Evolutionary conservation across 2,888 invertebrate genomes (phyloP).

Genomic region (Erebia palarica): DNA sequence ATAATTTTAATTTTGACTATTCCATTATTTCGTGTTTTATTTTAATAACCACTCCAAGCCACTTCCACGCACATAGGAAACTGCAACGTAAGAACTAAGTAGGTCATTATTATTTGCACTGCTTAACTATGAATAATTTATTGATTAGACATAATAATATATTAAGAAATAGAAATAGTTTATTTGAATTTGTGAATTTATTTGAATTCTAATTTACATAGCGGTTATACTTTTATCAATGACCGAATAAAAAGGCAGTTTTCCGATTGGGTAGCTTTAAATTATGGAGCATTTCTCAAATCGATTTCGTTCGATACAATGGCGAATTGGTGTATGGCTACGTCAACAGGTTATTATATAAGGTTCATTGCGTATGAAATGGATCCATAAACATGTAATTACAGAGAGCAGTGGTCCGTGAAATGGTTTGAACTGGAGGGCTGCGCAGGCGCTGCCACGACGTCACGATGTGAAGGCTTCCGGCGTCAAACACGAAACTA

Average conservation of each 20-base stretch:
- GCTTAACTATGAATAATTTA: too few species aligned
- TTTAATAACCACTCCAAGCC: neutral
- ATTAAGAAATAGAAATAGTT: neutral
- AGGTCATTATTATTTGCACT: neutral
- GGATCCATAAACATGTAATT: conserved; percentile 60
- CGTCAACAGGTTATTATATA: conserved; percentile 57
- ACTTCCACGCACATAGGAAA: too few species aligned
- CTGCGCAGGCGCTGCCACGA: neutral
- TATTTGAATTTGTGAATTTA: neutral
- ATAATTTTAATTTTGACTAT: neutral
- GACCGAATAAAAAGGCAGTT: neutral
- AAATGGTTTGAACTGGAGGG: conserved; percentile 56
- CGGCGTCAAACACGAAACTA: too few species aligned
- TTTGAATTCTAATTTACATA: neutral
- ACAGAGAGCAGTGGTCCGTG: conserved; percentile 65
- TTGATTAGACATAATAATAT: neutral
- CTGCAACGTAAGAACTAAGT: neutral
- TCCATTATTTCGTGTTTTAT: neutral
- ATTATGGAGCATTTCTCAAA: neutral
- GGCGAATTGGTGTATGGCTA: conserved; percentile 19
- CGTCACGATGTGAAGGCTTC: conserved; percentile 2
- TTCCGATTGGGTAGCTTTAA: conserved; percentile 3
- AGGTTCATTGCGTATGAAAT: conserved; percentile 51
- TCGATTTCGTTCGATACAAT: conserved; percentile 10
- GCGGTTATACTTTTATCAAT: neutral